Base-by-base conservation (phyloP, 2,888 invertebrate genomes). In the Panorpa germanica region DNA sequence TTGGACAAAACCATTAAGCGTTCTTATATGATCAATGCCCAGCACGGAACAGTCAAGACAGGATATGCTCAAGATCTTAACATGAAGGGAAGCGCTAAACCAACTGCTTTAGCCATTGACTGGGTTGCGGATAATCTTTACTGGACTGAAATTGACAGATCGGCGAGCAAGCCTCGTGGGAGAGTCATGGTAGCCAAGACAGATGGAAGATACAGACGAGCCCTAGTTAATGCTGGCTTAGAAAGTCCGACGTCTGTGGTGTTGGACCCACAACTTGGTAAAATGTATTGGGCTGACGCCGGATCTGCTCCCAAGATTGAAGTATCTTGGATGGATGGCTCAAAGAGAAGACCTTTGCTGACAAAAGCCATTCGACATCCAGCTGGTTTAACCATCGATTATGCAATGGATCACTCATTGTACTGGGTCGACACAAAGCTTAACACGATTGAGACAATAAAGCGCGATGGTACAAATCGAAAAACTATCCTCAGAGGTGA, bases 341-440 rank as follows among this genome's bases (percentile, higher is more conserved):
- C 77, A 0, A 80, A 85, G 48, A 65, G 91, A 3, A 62, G 75
- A 31, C 70, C 78, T 0, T 51, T 98, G 3, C 74, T 91, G 5
- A 71, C 75, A 0, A 83, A 83, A 35, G 68, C 69, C 35, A 67
- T 96, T 15, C 65, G 83, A 14, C 78, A 81, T 44, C 96, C 96
- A 0, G 70, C 85, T 1, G 90, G 91, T 0, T 50, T 98, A 7
- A 69, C 90, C 0, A 74, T 98, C 27, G 98, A 98, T 48, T 81
- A 77, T 44, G 67, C 75, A 1, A 85, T 85, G 71, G 78, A 80
- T 35, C 82, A 90, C 46, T 64, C 81, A 1, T 59, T 98, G 10
- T 98, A 83, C 53, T 98, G 96, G 95, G 85, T 81, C 1, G 98
- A 98, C 48, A 75, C 81, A 0, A 96, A 96, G 49, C 57, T 86